A percentile compares a stretch with the other conserved stretches of the same genome.
Conservation (phyloP, 37 sponge, comb jelly and placozoan species). For the Sycon ciliatum region DNA sequence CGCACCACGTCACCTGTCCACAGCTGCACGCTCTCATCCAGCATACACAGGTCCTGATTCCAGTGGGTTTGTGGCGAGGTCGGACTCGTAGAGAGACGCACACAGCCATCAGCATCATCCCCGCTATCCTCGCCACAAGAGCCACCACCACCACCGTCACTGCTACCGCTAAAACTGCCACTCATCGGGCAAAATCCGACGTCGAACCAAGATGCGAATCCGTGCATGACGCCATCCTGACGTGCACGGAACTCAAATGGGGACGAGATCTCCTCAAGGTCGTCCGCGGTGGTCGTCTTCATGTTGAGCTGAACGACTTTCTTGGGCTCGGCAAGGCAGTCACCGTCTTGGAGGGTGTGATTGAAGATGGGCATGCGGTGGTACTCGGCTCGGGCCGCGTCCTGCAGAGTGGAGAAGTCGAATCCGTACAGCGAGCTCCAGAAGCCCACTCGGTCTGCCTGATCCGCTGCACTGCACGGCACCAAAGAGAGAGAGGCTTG, state of each 20-base stretch:
- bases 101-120: no score
- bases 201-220: constrained; percentile 51
- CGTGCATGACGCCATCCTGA: constrained; percentile 39
- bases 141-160: no score
- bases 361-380: constrained; percentile 36
- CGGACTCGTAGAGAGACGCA: background rate
- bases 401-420: constrained; percentile 46
- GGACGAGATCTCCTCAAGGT: constrained; percentile 31
- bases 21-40: constrained; percentile 27
- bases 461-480: constrained; percentile 36
- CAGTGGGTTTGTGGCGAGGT: constrained; percentile 50
- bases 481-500: constrained; percentile 38
- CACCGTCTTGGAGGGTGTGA: constrained; percentile 25
- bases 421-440: constrained; percentile 47
- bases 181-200: no score
- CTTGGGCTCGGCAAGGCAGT: constrained; percentile 23
- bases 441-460: constrained; percentile 23
- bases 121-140: no score
- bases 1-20: constrained; percentile 12
- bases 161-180: no score
- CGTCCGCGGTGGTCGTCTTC: constrained; percentile 5
- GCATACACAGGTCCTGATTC: constrained; percentile 49
- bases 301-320: constrained; percentile 30
- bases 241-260: no score
- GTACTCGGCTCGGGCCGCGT: constrained; percentile 21